Evolutionary conservation across 2,888 invertebrate genomes (phyloP), one percentile per base, ranked within the genome.

Genomic region (Strigamia transsilvanica): DNA sequence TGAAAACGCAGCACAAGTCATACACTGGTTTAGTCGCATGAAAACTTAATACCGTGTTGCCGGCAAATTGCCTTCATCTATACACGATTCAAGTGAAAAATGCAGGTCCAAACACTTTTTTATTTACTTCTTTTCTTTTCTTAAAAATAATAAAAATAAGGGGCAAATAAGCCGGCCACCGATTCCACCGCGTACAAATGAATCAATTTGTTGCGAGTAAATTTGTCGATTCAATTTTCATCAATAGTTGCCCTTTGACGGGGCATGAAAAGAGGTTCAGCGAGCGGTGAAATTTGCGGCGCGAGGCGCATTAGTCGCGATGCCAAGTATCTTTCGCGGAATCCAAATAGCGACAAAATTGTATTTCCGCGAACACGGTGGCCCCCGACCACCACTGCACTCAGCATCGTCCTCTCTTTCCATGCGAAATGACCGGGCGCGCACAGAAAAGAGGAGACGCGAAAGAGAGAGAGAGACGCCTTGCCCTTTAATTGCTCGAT

Each of bases 401-500:
- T 66, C 61, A 23, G 21, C 23, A 21, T 66, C 61, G 21, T 23
- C 23, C 61, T 51, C 61, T 66, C 61, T 66, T 66, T 66, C 18
- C 61, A 66, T 66, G 61, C 61, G 61, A 21, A 18, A 66, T 66
- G 61, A 66, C 61, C 61, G 61, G 23, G 21, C 21, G 6, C 21
- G 5, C 18, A 9, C 23, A 21, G 61, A 61, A n/a, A 2, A 3
- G 27, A 27, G 27, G 3, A n/a, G n/a, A n/a, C n/a, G n/a, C n/a
- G n/a, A n/a, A n/a, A n/a, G n/a, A n/a, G n/a, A 56, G 18, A 2
- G 61, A 61, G 18, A n/a, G 23, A 21, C 12, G 61, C 23, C 61
- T 66, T 66, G 61, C 61, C 61, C 61, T 66, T 66, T 66, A 66
- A 66, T 66, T 66, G 61, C 61, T 21, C 61, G 61, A 66, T 66